Evolutionary conservation across 2,888 invertebrate genomes (phyloP).

Genomic region (Volucella zonaria): DNA sequence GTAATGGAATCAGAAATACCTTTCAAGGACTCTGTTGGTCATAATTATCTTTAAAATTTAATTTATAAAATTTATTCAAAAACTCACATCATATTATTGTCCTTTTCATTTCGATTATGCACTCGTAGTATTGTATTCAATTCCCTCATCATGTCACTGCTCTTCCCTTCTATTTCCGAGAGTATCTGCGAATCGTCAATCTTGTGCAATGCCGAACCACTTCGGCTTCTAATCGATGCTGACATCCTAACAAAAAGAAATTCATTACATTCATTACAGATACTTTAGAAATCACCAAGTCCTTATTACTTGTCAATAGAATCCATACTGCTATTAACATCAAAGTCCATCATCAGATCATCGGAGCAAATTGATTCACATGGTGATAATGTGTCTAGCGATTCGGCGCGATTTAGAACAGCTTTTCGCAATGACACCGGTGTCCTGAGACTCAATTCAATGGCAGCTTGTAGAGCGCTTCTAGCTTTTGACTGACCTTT

Average conservation of each 20-base stretch:
- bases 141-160: constrained; percentile 84
- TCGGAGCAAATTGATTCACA: constrained; percentile 93
- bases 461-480: constrained; percentile 81
- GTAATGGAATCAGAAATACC: no score
- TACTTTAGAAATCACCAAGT: background rate
- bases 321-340: constrained; percentile 83
- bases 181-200: constrained; percentile 83
- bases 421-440: constrained; percentile 80
- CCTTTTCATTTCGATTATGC: constrained; percentile 80
- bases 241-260: constrained; percentile 75
- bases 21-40: no score
- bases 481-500: constrained; percentile 79
- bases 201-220: constrained; percentile 83
- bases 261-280: background rate
- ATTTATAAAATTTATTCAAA: no score
- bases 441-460: constrained; percentile 81
- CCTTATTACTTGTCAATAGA: constrained; percentile 80
- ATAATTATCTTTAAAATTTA: no score
- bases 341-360: constrained; percentile 94
- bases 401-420: constrained; percentile 86
- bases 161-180: constrained; percentile 83
- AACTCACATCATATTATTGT: constrained; percentile 78
- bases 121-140: constrained; percentile 84
- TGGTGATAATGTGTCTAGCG: constrained; percentile 91
- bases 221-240: constrained; percentile 80